phyloP scores from a whole-genome alignment of 2,113 vertebrate genomes.

The Pomatostomus ruficeps region DNA sequence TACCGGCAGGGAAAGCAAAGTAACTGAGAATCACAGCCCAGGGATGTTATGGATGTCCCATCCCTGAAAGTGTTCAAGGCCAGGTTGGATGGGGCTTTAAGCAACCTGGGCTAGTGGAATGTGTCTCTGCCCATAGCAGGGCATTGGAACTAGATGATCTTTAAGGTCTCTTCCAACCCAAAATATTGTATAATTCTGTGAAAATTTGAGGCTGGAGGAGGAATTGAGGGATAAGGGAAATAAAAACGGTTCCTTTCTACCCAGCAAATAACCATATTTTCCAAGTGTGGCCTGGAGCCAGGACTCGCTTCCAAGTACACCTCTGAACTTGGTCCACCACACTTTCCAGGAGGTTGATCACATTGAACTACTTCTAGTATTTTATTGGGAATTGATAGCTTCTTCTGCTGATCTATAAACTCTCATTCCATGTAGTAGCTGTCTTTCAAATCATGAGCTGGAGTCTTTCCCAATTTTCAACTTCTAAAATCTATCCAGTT shows the following conservation, averaged over 20 bases:
- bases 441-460: conserved; percentile 2
- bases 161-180: not conserved
- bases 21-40: not conserved
- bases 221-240: not conserved
- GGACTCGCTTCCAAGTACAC: not conserved
- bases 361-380: conserved; percentile 11
- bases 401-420: not conserved
- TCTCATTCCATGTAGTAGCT: not conserved
- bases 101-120: not conserved
- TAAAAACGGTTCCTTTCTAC: not conserved
- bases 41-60: not conserved
- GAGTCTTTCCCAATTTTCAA: not conserved
- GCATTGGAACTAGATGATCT: not conserved
- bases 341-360: not conserved
- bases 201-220: not conserved
- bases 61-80: not conserved
- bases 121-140: not conserved
- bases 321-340: not conserved
- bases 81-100: not conserved
- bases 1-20: not conserved
- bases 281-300: not conserved
- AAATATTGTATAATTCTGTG: not conserved
- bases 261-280: not conserved
- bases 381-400: conserved; percentile 36
- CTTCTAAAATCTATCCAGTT: conserved; percentile 3